Conservation (phyloP, 2,797 vertebrate genomes). For the Brachymystax lenok region DNA sequence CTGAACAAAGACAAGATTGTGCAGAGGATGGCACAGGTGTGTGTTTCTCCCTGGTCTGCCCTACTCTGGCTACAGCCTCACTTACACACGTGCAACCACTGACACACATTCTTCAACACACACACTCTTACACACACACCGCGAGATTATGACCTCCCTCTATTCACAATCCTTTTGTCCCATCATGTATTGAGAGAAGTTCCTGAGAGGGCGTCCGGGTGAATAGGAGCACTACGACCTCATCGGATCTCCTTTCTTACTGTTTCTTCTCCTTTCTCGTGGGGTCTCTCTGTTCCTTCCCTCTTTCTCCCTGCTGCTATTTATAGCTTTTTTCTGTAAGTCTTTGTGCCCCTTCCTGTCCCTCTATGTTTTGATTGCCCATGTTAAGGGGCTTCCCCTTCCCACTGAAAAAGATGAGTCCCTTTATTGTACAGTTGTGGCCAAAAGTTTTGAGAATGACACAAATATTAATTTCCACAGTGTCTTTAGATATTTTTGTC, state of each 20-base stretch:
- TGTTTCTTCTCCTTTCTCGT: slow-evolving; percentile 6
- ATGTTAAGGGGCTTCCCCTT: background rate
- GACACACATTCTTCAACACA: background rate
- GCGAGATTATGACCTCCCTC: background rate
- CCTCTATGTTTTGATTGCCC: slow-evolving; percentile 5
- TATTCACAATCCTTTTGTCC: slow-evolving; percentile 51
- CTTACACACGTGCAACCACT: background rate
- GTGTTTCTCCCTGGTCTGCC: slow-evolving; percentile 19
- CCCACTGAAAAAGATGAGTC: background rate
- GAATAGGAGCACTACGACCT: slow-evolving; percentile 52
- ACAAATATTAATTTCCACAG: no score
- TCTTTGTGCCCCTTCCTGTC: slow-evolving; percentile 14
- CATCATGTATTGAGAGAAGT: slow-evolving; percentile 50
- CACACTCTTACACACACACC: slow-evolving; percentile 17
- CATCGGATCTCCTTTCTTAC: slow-evolving; percentile 57
- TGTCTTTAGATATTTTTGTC: no score
- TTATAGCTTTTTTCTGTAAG: slow-evolving; percentile 28
- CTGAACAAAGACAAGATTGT: slow-evolving; percentile 58
- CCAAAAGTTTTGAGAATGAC: no score
- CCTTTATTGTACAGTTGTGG: background rate
- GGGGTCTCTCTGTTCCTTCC: background rate
- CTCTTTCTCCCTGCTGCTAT: slow-evolving; percentile 1
- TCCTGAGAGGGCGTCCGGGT: slow-evolving; percentile 55
- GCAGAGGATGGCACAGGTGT: slow-evolving; percentile 37
- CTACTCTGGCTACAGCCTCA: background rate